Percentiles rank a stretch among this genome's conserved stretches.
Evolutionary conservation across 2,888 invertebrate genomes (phyloP).

Genomic region (Drosophila picticornis): DNA sequence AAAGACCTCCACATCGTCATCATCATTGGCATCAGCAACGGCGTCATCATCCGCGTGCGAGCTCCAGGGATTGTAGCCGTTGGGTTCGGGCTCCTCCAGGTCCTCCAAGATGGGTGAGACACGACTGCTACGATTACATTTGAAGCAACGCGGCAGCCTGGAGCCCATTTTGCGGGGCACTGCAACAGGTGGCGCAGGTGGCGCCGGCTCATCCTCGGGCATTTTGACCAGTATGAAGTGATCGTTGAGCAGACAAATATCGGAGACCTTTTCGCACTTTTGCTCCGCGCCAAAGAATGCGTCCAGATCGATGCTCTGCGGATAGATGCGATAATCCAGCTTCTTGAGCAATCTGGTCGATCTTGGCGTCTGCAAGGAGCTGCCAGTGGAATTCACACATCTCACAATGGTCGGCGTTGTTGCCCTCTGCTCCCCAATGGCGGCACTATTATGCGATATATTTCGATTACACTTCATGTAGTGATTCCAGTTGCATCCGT

Average conservation of each 20-base stretch:
- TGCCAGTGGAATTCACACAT: constrained; percentile 30
- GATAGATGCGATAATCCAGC: constrained; percentile 72
- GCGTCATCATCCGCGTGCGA: constrained; percentile 37
- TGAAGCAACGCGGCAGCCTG: constrained; percentile 62
- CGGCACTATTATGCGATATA: constrained; percentile 21
- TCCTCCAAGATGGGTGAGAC: constrained; percentile 67
- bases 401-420: constrained; percentile 9
- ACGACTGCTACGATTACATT: constrained; percentile 67
- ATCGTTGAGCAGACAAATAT: constrained; percentile 82
- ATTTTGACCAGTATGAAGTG: constrained; percentile 83
- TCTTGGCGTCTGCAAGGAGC: constrained; percentile 14
- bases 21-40: constrained; percentile 1
- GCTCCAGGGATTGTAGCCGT: constrained; percentile 30
- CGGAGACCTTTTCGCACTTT: constrained; percentile 73
- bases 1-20: constrained; percentile 62
- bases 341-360: constrained; percentile 18
- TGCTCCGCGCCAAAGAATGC: constrained; percentile 72
- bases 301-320: constrained; percentile 68
- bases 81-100: constrained; percentile 34
- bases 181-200: constrained; percentile 1
- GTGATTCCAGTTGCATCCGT: constrained; percentile 31
- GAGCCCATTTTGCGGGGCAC: constrained; percentile 26
- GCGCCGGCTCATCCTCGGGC: constrained; percentile 48
- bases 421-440: constrained; percentile 23
- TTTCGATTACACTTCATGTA: constrained; percentile 38